phyloP scores from a whole-genome alignment of 2,797 vertebrate species.

The Xenops minutus region DNA sequence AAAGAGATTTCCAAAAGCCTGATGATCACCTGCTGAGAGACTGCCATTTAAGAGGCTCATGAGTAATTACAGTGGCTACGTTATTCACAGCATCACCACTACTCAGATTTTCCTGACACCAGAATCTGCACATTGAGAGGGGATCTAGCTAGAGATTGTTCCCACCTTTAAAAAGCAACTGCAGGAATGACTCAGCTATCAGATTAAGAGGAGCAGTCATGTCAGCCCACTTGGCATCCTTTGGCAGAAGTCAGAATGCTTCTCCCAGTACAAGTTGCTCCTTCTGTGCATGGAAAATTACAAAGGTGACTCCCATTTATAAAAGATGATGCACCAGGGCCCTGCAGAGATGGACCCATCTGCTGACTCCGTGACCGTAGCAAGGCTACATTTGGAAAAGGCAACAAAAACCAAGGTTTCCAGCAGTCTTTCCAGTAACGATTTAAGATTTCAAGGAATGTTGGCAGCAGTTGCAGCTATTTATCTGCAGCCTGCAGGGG shows the following conservation, averaged over 20 bases:
- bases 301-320: slow-evolving; percentile 58
- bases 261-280: slow-evolving; percentile 32
- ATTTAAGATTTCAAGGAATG: slow-evolving; percentile 8
- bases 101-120: slow-evolving; percentile 28
- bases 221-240: neutral
- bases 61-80: neutral
- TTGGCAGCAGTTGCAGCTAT: neutral
- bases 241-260: slow-evolving; percentile 33
- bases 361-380: neutral
- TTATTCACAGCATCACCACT: neutral
- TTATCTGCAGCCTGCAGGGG: slow-evolving; percentile 6
- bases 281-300: slow-evolving; percentile 41
- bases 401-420: neutral
- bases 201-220: neutral
- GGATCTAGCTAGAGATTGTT: neutral
- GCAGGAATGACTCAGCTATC: slow-evolving; percentile 35
- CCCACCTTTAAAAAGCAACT: slow-evolving; percentile 42
- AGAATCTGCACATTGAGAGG: neutral
- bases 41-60: neutral
- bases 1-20: neutral
- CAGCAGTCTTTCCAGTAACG: neutral
- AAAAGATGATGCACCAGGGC: slow-evolving; percentile 46
- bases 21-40: neutral
- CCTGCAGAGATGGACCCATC: neutral
- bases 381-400: neutral